These are phyloP conservation scores for Drosophila mayaguana DNA, from an alignment of 2,888 invertebrate genomes.

Conservation along the genomic window DNA sequence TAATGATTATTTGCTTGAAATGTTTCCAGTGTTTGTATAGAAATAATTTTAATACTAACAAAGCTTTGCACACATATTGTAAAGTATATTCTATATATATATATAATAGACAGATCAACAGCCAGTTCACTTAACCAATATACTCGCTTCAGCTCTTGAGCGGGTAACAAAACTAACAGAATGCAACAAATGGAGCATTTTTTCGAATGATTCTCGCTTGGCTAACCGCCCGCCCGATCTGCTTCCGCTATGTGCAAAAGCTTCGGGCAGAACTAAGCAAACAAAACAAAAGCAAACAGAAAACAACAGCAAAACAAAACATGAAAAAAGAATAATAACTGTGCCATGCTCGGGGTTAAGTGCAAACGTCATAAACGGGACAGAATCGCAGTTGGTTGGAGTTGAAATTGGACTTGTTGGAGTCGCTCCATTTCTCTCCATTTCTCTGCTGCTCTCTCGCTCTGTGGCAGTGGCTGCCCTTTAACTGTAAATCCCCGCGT, in stretches of 20 bases:
- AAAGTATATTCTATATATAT: no score
- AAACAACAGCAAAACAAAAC: slow-evolving; percentile 7
- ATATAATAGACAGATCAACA: no score
- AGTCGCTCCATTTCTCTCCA: slow-evolving; percentile 54
- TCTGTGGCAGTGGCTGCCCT: slow-evolving; percentile 44
- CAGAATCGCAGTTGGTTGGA: slow-evolving; percentile 36
- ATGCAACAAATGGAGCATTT: slow-evolving; percentile 25
- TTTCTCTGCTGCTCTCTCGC: slow-evolving; percentile 3
- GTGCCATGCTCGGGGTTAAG: slow-evolving; percentile 76
- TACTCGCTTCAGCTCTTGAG: background rate
- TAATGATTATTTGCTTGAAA: no score
- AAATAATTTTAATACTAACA: background rate
- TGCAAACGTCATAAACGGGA: slow-evolving; percentile 74
- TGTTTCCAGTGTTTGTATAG: background rate
- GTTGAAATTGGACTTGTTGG: slow-evolving; percentile 5
- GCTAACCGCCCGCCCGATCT: slow-evolving; percentile 23
- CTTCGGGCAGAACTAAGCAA: slow-evolving; percentile 18
- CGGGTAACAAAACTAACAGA: slow-evolving; percentile 25
- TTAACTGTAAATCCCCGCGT: slow-evolving; percentile 58
- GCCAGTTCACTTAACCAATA: background rate
- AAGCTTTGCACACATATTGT: background rate
- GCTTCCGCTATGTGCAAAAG: slow-evolving; percentile 54
- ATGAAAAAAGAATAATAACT: slow-evolving; percentile 60
- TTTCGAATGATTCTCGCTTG: slow-evolving; percentile 51
- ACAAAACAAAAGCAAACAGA: background rate